Base-by-base conservation (phyloP, 2,113 vertebrate species). In the Corvus hawaiiensis region DNA sequence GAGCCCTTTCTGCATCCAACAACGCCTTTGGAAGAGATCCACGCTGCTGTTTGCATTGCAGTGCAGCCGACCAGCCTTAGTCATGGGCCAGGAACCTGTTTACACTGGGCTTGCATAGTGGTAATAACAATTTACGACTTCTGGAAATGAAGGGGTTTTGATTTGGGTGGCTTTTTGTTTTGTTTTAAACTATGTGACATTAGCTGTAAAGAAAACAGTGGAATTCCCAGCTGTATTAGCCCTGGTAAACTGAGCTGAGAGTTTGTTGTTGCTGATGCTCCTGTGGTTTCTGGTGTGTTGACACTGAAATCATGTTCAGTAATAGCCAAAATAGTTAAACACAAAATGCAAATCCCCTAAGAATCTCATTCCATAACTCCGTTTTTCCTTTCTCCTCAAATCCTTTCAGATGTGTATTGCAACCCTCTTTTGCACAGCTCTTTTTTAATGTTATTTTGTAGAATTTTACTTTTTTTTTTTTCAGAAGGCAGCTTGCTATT, bases 131-230 rank as follows among this genome's bases (percentile, higher is more conserved):
- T 91, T 88, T 83, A 82, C 2, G 1, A 44, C 85, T 96, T 74
- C 83, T 96, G 94, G 83, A 95, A 95, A 87, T 51, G 67, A 96
- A 84, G 37, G 49, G 68, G 90, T 8, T 88, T 96, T 87, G 75
- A 67, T 81, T 81, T 86, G 76, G 51, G 84, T 91, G 63, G 3
- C 52, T 89, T 66, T 80, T 59, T 66, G 55, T 37, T 68, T 86
- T 72, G 19, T 73, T 91, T 76, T 68, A 48, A 78, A 56, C 49
- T 17, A 13, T 28, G 39, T 55, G 84, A 67, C 78, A 91, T 89
- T 32, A 87, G 44, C 88, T 87, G n/a, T 90, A 82, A 95, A 71
- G 93, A 43, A 90, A 84, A 84, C 80, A 90, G 49, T 68, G 88
- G 67, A 73, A 86, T 69, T 94, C 54, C 76, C 83, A 79, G 73